Conservation (phyloP, 2,113 vertebrate genomes). For the Urocynchramus pylzowi region DNA sequence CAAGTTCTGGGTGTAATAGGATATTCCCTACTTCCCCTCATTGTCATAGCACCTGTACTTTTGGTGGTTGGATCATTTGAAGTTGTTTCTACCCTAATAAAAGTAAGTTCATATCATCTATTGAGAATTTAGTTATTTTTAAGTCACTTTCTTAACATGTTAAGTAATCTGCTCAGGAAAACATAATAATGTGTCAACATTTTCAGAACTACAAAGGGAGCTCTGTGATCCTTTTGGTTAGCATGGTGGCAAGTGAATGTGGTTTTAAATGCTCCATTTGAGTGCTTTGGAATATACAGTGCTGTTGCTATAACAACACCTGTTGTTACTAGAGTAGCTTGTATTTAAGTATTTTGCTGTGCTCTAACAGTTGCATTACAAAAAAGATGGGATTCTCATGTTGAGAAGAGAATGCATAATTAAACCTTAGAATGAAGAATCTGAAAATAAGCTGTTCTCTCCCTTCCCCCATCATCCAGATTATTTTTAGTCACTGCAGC, state of each 20-base stretch:
- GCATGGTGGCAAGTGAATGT: background rate
- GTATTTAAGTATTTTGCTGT: background rate
- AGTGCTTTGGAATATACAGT: background rate
- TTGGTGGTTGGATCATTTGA: conserved; percentile 91
- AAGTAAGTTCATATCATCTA: conserved; percentile 78
- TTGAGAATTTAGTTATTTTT: background rate
- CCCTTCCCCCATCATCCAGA: background rate
- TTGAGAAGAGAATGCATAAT: background rate
- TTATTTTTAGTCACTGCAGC: conserved; percentile 37
- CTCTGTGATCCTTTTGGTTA: background rate
- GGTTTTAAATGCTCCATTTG: background rate
- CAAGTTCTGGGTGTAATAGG: conserved; percentile 98
- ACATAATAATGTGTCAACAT: background rate
- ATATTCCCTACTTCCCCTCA: conserved; percentile 96
- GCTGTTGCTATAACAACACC: background rate
- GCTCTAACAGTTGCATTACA: background rate
- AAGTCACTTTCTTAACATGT: background rate
- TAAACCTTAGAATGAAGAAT: background rate
- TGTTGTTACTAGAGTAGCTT: background rate
- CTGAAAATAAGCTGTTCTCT: background rate
- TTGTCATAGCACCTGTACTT: conserved; percentile 92
- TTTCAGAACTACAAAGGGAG: background rate
- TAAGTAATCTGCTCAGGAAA: background rate
- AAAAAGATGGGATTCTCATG: background rate
- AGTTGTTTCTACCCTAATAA: conserved; percentile 89